Evolutionary conservation across 1,140 invertebrate species (phyloP).

Genomic region (Anoplolepis gracilipes): DNA sequence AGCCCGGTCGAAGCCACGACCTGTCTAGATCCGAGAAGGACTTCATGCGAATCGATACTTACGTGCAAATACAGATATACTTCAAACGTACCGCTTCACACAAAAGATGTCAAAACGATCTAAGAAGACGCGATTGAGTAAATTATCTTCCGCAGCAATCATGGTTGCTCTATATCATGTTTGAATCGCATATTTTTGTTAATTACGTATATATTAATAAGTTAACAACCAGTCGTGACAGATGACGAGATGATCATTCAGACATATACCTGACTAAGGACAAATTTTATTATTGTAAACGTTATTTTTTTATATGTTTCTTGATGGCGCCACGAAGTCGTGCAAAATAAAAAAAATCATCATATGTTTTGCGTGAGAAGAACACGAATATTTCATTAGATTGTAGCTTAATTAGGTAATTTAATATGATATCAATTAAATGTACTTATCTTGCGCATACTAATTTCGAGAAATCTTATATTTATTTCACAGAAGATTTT

Average conservation of each 20-base stretch:
- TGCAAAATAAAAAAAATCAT: constrained; percentile 8
- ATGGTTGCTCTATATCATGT: background rate
- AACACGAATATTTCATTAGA: background rate
- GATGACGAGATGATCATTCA: background rate
- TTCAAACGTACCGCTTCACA: background rate
- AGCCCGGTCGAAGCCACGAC: constrained; percentile 42
- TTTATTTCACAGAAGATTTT: background rate
- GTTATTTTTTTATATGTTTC: background rate
- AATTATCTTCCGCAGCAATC: background rate
- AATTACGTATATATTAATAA: constrained; percentile 4
- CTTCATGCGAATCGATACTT: constrained; percentile 27
- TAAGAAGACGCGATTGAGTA: background rate
- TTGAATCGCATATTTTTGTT: constrained; percentile 5
- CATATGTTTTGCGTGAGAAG: too few species aligned
- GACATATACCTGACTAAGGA: background rate
- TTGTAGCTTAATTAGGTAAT: background rate
- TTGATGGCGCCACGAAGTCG: background rate
- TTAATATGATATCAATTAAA: constrained; percentile 14
- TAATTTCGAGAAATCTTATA: background rate
- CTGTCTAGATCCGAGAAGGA: constrained; percentile 6
- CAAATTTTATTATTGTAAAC: background rate
- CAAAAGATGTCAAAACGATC: constrained; percentile 1
- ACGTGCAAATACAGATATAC: constrained; percentile 7
- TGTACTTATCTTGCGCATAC: background rate
- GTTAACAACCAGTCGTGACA: background rate